Evolutionary conservation across 2,888 invertebrate genomes (phyloP).

Genomic region (Acholoe squamosa): DNA sequence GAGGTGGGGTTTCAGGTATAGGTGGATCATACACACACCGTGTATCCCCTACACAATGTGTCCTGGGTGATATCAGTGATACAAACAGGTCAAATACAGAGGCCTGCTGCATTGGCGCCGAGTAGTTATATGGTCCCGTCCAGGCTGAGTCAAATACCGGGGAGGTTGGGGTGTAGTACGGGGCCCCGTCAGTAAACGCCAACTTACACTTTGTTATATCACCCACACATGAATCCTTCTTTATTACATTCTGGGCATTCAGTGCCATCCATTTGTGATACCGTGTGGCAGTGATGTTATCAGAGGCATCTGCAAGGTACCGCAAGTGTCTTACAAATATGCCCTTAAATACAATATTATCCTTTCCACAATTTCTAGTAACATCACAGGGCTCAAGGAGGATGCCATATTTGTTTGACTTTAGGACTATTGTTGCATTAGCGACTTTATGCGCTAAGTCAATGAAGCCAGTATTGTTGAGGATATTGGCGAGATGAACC

Average conservation of each 20-base stretch:
- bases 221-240: conserved; percentile 71
- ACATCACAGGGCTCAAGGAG: conserved; percentile 71
- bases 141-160: conserved; percentile 73
- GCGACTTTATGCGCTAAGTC: conserved; percentile 72
- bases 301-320: conserved; percentile 71
- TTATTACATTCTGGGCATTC: conserved; percentile 69
- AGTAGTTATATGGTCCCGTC: conserved; percentile 72
- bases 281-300: conserved; percentile 64
- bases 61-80: conserved; percentile 70
- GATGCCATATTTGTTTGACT: conserved; percentile 69
- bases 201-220: conserved; percentile 73
- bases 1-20: conserved; percentile 71
- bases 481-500: conserved; percentile 71
- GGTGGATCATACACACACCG: conserved; percentile 72
- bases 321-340: conserved; percentile 72
- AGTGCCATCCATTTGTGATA: conserved; percentile 71
- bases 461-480: conserved; percentile 67
- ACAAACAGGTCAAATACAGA: conserved; percentile 72
- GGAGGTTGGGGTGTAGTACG: conserved; percentile 71
- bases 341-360: conserved; percentile 73
- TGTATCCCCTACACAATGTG: conserved; percentile 69
- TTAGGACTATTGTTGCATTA: conserved; percentile 69
- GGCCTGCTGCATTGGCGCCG: conserved; percentile 74
- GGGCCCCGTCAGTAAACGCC: conserved; percentile 72
- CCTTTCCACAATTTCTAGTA: conserved; percentile 70